Conservation (phyloP, 2,113 vertebrate species). For the Dromiciops gliroides region DNA sequence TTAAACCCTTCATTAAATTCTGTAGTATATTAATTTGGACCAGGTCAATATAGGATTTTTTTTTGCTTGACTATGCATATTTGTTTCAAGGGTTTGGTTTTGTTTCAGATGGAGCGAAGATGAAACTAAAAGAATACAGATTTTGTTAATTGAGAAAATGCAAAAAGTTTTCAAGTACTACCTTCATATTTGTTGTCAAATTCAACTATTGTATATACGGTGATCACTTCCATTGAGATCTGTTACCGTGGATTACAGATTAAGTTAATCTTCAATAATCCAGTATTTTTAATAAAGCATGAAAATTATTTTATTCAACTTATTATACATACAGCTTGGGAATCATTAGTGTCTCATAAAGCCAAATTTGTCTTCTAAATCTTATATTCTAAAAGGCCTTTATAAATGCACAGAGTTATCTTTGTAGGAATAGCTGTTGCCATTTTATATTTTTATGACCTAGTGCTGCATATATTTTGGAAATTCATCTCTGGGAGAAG, state of each 20-base stretch:
- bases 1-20: neutral
- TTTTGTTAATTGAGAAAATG: neutral
- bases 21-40: neutral
- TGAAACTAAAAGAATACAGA: neutral
- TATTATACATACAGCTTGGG: neutral
- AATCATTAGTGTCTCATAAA: constrained; percentile 30
- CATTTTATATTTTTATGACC: constrained; percentile 31
- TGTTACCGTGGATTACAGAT: neutral
- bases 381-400: constrained; percentile 13
- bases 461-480: constrained; percentile 7
- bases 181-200: neutral
- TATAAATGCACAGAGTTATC: constrained; percentile 21
- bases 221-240: neutral
- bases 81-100: neutral
- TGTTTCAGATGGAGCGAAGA: neutral
- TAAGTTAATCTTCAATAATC: constrained; percentile 20
- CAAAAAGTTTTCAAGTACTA: neutral
- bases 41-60: neutral
- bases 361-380: neutral
- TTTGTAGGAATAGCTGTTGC: neutral
- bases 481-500: neutral
- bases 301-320: constrained; percentile 7
- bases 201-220: neutral
- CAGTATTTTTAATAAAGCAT: constrained; percentile 10
- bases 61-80: neutral